Percentiles rank a stretch among this genome's conserved stretches.
These are phyloP conservation scores for Patella ulyssiponensis DNA, from an alignment of 2,888 invertebrate species.

Conservation along the genomic window DNA sequence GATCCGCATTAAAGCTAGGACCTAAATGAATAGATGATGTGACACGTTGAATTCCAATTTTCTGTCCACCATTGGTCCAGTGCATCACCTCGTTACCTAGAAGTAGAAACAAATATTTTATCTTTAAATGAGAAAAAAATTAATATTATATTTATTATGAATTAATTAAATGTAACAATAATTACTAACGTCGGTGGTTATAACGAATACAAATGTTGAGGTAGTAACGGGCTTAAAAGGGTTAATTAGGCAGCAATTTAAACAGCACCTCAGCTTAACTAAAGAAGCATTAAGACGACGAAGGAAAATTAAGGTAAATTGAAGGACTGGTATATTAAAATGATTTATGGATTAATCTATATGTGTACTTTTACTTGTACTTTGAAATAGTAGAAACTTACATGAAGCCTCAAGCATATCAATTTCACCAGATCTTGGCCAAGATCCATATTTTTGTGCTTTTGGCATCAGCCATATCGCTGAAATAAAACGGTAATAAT, in stretches of 20 bases:
- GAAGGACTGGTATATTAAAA: too few species aligned
- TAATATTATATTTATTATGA: too few species aligned
- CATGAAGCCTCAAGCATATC: background rate
- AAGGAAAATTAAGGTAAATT: too few species aligned
- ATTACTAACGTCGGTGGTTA: too few species aligned
- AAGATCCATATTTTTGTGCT: background rate
- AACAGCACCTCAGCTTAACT: too few species aligned
- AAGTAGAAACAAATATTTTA: background rate
- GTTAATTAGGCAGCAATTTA: too few species aligned
- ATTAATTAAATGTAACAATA: too few species aligned
- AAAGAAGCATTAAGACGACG: too few species aligned
- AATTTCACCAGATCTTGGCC: slow-evolving; percentile 5
- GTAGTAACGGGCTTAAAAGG: too few species aligned
- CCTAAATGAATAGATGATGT: background rate
- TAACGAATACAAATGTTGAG: too few species aligned
- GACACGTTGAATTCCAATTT: background rate
- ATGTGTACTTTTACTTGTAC: background rate
- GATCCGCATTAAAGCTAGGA: background rate
- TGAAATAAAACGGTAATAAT: background rate
- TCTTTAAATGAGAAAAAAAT: too few species aligned
- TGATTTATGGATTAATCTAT: too few species aligned
- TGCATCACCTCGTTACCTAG: background rate
- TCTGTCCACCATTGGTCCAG: background rate
- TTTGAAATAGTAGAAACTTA: background rate
- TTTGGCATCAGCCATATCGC: slow-evolving; percentile 2